Conservation (phyloP, 2,113 vertebrate genomes). For the Nyctibius bracteatus region DNA sequence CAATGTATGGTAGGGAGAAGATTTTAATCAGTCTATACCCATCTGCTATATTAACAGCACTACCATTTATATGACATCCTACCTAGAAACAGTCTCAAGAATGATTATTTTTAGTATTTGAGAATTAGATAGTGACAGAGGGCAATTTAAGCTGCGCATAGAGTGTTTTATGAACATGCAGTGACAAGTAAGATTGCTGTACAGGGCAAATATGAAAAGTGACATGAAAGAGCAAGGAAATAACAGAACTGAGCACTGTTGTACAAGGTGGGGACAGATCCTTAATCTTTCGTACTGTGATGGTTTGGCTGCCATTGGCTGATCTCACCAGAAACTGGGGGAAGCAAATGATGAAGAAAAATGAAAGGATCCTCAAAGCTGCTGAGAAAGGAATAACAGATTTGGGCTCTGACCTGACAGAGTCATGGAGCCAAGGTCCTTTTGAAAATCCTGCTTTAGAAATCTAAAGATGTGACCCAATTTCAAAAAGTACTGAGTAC, state of each 20-base stretch:
- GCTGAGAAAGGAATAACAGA: conserved; percentile 7
- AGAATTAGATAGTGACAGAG: neutral
- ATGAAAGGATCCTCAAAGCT: neutral
- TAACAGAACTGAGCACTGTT: neutral
- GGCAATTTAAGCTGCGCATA: neutral
- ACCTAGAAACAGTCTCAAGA: neutral
- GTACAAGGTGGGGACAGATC: neutral
- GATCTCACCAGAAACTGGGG: neutral
- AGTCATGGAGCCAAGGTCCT: neutral
- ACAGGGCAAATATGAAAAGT: neutral
- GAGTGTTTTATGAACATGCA: neutral
- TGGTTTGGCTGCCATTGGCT: neutral
- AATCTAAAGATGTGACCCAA: conserved; percentile 15
- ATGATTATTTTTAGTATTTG: conserved; percentile 31
- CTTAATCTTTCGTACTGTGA: neutral
- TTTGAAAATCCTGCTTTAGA: conserved; percentile 50
- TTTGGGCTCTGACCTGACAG: conserved; percentile 5
- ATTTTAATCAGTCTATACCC: neutral
- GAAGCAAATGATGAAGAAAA: neutral
- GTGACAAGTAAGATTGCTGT: neutral
- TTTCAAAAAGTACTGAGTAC: conserved; percentile 23
- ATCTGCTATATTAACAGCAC: neutral
- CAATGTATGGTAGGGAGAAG: neutral
- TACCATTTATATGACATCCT: neutral
- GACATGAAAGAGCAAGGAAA: neutral